These are phyloP conservation scores for Apistogramma diplotaenia DNA, from an alignment of 2,113 vertebrate genomes.

Conservation along the genomic window DNA sequence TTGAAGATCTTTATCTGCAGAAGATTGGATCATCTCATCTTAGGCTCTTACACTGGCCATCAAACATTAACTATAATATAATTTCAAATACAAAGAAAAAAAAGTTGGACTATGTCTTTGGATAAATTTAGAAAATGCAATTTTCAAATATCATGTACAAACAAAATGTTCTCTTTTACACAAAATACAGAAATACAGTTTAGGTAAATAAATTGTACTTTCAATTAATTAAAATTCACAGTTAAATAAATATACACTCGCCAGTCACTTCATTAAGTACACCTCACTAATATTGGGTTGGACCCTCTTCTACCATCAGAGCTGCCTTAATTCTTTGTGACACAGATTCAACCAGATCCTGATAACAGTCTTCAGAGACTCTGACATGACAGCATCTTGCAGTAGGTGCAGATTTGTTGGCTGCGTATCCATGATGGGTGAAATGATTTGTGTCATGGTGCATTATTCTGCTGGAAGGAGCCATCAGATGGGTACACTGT, in stretches of 20 bases:
- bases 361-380: too few species aligned
- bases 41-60: background rate
- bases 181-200: background rate
- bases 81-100: background rate
- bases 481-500: background rate
- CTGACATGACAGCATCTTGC: too few species aligned
- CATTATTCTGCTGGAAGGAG: background rate
- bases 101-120: background rate
- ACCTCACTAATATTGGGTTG: background rate
- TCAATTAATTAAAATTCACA: background rate
- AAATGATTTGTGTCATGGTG: background rate
- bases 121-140: background rate
- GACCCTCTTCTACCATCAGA: too few species aligned
- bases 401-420: too few species aligned
- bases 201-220: background rate
- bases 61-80: background rate
- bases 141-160: background rate
- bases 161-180: background rate
- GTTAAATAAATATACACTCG: background rate
- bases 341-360: too few species aligned
- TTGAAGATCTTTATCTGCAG: too few species aligned
- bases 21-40: too few species aligned
- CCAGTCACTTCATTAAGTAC: background rate
- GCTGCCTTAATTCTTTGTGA: too few species aligned
- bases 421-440: too few species aligned